Percentiles rank a stretch among this genome's conserved stretches.
phyloP scores from a whole-genome alignment of 2,797 vertebrate genomes.

The Alauda arvensis region DNA sequence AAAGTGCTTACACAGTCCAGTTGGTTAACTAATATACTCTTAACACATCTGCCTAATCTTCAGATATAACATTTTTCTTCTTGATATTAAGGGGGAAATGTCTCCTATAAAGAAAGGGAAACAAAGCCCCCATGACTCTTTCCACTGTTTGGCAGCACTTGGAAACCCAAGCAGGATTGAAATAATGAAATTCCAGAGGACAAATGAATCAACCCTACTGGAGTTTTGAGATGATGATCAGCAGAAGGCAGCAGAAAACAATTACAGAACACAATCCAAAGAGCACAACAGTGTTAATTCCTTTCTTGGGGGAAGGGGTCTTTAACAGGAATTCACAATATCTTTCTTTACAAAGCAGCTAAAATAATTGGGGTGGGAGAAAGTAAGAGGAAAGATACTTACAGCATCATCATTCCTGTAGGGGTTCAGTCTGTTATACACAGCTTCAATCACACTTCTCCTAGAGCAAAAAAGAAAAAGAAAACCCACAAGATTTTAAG shows the following conservation, averaged over 20 bases:
- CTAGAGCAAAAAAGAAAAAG: constrained; percentile 65
- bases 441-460: constrained; percentile 97
- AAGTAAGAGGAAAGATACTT: constrained; percentile 74
- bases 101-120: background rate
- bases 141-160: background rate
- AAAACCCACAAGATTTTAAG: constrained; percentile 39
- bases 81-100: background rate
- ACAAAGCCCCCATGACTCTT: background rate
- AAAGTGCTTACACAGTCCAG: background rate
- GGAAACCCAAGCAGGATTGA: background rate
- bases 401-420: constrained; percentile 98
- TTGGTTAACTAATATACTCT: background rate
- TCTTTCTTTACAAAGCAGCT: constrained; percentile 9
- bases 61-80: background rate
- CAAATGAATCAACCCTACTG: background rate
- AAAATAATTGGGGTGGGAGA: background rate
- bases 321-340: background rate
- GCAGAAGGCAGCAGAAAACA: background rate
- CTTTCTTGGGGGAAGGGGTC: background rate
- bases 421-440: constrained; percentile 98
- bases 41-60: background rate
- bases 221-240: background rate
- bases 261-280: background rate
- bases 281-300: background rate
- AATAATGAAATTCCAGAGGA: background rate